Percentiles rank a stretch among this genome's conserved stretches.
These are phyloP conservation scores for Siphamia tubifer DNA, from an alignment of 2,113 vertebrate genomes.

Conservation along the genomic window DNA sequence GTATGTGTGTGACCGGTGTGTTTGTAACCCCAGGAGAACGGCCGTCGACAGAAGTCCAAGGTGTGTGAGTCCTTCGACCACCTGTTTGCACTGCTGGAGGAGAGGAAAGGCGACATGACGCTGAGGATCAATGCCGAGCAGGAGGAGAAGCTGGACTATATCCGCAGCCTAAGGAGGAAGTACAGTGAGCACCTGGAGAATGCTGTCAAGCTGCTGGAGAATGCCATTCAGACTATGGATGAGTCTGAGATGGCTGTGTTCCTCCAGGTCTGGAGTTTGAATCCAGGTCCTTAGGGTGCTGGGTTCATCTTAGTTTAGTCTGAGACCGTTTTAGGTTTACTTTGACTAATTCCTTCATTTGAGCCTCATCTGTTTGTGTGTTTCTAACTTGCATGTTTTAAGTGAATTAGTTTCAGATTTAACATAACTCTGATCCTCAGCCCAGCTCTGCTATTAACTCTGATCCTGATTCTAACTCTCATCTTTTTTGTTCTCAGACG, in stretches of 20 bases:
- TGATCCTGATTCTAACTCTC: neutral
- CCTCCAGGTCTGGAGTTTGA: slow-evolving; percentile 89
- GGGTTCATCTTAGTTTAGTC: no score
- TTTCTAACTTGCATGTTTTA: no score
- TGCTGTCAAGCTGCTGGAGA: slow-evolving; percentile 89
- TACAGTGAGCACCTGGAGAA: slow-evolving; percentile 89
- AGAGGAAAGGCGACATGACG: slow-evolving; percentile 89
- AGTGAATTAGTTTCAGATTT: no score
- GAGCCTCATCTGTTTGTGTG: no score
- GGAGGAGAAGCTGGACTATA: slow-evolving; percentile 89
- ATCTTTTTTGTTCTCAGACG: slow-evolving; percentile 80
- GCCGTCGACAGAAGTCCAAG: slow-evolving; percentile 90
- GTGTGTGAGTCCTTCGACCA: slow-evolving; percentile 94
- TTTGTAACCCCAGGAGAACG: slow-evolving; percentile 83
- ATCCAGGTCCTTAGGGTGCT: no score
- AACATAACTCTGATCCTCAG: no score
- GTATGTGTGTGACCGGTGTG: neutral
- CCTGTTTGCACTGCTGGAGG: slow-evolving; percentile 91
- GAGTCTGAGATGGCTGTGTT: slow-evolving; percentile 94
- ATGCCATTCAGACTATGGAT: slow-evolving; percentile 93
- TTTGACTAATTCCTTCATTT: no score
- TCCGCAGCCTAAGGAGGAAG: slow-evolving; percentile 86
- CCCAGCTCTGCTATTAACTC: no score
- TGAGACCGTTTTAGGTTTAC: no score
- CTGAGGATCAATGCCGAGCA: slow-evolving; percentile 88